phyloP scores from a whole-genome alignment of 2,888 invertebrate genomes.

The Hoplodrina ambigua region DNA sequence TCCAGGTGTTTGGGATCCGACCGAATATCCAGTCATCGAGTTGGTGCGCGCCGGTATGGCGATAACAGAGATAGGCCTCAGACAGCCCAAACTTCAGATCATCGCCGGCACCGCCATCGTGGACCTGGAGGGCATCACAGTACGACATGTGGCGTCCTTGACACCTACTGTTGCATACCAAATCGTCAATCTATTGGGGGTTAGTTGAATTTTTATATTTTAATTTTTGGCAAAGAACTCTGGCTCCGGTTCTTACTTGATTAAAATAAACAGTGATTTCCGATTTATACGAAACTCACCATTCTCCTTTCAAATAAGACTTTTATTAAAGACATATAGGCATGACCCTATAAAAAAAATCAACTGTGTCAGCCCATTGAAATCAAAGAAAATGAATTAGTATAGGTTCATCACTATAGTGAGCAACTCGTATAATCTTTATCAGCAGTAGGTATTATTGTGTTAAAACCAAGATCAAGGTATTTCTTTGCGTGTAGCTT shows the following conservation, averaged over 20 bases:
- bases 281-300: too few relatives aligned
- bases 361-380: too few relatives aligned
- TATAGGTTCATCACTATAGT: too few relatives aligned
- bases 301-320: too few relatives aligned
- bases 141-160: slow-evolving; percentile 78
- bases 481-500: neutral
- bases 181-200: slow-evolving; percentile 83
- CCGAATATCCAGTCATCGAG: slow-evolving; percentile 80
- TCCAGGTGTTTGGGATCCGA: slow-evolving; percentile 83
- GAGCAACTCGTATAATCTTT: too few relatives aligned
- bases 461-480: neutral
- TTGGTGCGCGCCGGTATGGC: slow-evolving; percentile 78
- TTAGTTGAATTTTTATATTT: slow-evolving; percentile 57
- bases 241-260: too few relatives aligned
- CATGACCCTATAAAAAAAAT: too few relatives aligned
- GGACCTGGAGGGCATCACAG: slow-evolving; percentile 79
- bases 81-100: slow-evolving; percentile 83
- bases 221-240: too few relatives aligned
- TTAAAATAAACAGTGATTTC: too few relatives aligned
- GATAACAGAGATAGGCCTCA: slow-evolving; percentile 77
- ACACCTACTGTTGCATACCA: slow-evolving; percentile 85
- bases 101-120: slow-evolving; percentile 79
- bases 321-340: too few relatives aligned
- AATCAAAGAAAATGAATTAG: too few relatives aligned
- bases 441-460: too few relatives aligned